A percentile compares a stretch with the other conserved stretches of the same genome.
Conservation (phyloP, 2,888 invertebrate genomes). For the Tryphoninae sp. region DNA sequence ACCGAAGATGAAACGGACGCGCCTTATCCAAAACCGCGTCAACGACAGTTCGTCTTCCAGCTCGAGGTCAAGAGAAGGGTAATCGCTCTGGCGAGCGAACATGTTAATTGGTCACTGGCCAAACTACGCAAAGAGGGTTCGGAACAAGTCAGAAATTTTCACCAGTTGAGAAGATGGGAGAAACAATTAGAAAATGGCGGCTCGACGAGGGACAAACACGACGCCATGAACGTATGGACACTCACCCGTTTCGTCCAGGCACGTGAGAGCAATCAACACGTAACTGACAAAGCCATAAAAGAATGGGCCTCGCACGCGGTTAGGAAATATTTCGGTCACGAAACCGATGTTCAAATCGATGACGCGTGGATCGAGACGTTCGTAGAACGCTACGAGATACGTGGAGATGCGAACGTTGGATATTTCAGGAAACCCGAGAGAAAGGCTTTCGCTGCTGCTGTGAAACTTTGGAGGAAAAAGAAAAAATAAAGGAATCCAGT, state of each 20-base stretch:
- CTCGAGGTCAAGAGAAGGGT: slow-evolving; percentile 15
- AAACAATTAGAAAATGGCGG: slow-evolving; percentile 16
- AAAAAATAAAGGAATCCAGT: neutral
- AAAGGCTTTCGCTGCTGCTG: neutral
- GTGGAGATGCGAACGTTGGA: slow-evolving; percentile 4
- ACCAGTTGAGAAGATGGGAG: slow-evolving; percentile 31
- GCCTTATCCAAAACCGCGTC: slow-evolving; percentile 19
- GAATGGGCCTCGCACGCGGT: slow-evolving; percentile 14
- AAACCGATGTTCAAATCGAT: neutral
- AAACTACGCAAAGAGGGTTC: slow-evolving; percentile 4
- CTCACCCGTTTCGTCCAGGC: slow-evolving; percentile 20
- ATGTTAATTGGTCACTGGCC: neutral
- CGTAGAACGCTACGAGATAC: slow-evolving; percentile 8
- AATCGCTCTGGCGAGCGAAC: neutral
- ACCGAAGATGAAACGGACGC: slow-evolving; percentile 18
- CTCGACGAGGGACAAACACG: slow-evolving; percentile 25
- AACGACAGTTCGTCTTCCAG: neutral
- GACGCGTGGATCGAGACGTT: slow-evolving; percentile 8
- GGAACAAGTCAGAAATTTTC: neutral
- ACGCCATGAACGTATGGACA: slow-evolving; percentile 18
- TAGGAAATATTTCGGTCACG: slow-evolving; percentile 1
- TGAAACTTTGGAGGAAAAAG: neutral
- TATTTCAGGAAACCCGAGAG: slow-evolving; percentile 23
- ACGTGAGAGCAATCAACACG: slow-evolving; percentile 1
- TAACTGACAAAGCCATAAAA: neutral